Percentiles rank a stretch among this genome's conserved stretches.
Evolutionary conservation across 1,140 invertebrate genomes (phyloP).

Genomic region (Nautilus pompilius): DNA sequence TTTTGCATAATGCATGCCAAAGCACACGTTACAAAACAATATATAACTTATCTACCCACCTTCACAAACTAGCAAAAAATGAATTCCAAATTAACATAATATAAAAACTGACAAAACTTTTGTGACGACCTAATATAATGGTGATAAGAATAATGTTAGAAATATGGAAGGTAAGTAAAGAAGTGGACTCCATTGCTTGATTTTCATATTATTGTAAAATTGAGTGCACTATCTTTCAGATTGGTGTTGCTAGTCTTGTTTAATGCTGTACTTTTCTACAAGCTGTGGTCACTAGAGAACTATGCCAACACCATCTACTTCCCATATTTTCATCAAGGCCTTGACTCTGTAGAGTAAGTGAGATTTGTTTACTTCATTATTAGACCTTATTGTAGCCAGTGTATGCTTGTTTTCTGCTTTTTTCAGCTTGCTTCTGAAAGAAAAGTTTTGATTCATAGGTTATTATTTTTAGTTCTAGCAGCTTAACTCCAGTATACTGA

Average conservation of each 20-base stretch:
- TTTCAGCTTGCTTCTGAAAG: background rate
- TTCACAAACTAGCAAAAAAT: no score
- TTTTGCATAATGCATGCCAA: no score
- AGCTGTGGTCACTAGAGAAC: constrained; percentile 68
- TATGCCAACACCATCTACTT: constrained; percentile 36
- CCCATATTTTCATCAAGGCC: constrained; percentile 14
- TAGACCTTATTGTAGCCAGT: constrained; percentile 58
- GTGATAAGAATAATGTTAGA: no score
- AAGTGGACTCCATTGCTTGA: no score
- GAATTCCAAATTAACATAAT: no score
- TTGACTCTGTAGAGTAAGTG: constrained; percentile 28
- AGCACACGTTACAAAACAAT: no score
- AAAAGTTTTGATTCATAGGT: background rate
- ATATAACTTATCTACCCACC: no score
- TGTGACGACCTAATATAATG: no score
- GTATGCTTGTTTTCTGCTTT: constrained; percentile 16
- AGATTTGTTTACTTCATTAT: background rate
- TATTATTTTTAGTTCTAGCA: background rate
- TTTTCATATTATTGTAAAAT: no score
- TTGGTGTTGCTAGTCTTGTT: constrained; percentile 68
- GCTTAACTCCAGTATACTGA: background rate
- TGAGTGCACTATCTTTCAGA: constrained; percentile 30
- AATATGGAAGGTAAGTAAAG: no score
- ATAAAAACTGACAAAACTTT: no score
- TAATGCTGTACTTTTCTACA: constrained; percentile 76